These are phyloP conservation scores for Cataglyphis hispanica DNA, from an alignment of 1,140 invertebrate genomes.

Conservation along the genomic window DNA sequence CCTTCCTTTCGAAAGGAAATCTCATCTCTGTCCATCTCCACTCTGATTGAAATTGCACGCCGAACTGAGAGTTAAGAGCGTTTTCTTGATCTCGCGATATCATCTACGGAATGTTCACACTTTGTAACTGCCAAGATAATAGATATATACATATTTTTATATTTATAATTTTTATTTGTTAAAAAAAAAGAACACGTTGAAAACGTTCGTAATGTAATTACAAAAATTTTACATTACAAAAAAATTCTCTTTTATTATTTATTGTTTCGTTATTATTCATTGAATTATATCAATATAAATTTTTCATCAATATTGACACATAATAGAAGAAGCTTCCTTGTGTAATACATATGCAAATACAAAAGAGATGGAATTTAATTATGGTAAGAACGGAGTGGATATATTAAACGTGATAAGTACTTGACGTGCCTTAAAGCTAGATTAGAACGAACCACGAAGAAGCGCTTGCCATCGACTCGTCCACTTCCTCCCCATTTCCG, in stretches of 20 bases:
- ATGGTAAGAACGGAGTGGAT: not conserved
- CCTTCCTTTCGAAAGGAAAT: slow-evolving; percentile 69
- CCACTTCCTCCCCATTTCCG: slow-evolving; percentile 75
- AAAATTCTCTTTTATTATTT: not conserved
- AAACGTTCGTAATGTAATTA: too few species aligned
- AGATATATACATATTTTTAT: not conserved
- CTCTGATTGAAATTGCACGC: slow-evolving; percentile 76
- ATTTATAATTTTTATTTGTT: not conserved
- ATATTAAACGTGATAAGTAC: slow-evolving; percentile 35
- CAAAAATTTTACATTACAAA: not conserved
- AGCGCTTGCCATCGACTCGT: slow-evolving; percentile 71
- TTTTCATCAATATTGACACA: not conserved
- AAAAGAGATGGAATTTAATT: slow-evolving; percentile 19
- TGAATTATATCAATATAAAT: not conserved
- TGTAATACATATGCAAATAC: not conserved
- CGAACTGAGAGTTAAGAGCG: slow-evolving; percentile 12
- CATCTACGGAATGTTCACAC: not conserved
- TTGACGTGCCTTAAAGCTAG: slow-evolving; percentile 58
- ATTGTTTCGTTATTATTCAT: not conserved
- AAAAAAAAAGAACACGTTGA: not conserved
- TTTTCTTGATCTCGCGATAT: slow-evolving; percentile 23
- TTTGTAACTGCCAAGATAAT: too few species aligned
- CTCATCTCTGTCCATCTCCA: slow-evolving; percentile 72
- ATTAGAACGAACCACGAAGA: slow-evolving; percentile 69
- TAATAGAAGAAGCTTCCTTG: not conserved